Percentiles rank a stretch among this genome's conserved stretches.
phyloP scores from a whole-genome alignment of 2,797 vertebrate genomes.

The Fratercula arctica region DNA sequence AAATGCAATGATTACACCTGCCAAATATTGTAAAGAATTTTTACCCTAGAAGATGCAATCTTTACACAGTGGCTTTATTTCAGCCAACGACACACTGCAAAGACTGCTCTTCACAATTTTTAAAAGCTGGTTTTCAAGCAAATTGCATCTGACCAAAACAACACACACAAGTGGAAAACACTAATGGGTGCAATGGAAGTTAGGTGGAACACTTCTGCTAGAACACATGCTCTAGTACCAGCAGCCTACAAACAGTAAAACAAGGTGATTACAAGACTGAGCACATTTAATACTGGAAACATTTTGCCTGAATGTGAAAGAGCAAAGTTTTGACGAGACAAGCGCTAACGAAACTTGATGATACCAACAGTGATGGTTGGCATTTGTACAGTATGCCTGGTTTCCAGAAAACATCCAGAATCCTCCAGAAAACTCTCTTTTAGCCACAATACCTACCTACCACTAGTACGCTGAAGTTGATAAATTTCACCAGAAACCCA shows the following conservation, averaged over 20 bases:
- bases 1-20: not conserved
- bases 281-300: not conserved
- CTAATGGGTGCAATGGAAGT: not conserved
- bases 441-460: not conserved
- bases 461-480: fast-evolving
- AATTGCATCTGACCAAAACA: not conserved
- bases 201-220: not conserved
- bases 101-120: not conserved
- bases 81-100: not conserved
- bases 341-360: not conserved
- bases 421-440: not conserved
- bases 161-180: not conserved
- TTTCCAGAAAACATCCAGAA: not conserved
- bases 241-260: not conserved
- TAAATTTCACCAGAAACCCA: not conserved
- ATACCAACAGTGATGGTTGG: not conserved
- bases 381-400: not conserved
- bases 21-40: not conserved
- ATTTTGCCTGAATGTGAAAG: not conserved
- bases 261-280: not conserved
- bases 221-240: not conserved
- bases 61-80: not conserved
- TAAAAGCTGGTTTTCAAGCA: not conserved
- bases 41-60: not conserved
- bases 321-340: not conserved